Evolutionary conservation across 2,113 vertebrate species (phyloP).

Genomic region (Hydrolagus affinis): DNA sequence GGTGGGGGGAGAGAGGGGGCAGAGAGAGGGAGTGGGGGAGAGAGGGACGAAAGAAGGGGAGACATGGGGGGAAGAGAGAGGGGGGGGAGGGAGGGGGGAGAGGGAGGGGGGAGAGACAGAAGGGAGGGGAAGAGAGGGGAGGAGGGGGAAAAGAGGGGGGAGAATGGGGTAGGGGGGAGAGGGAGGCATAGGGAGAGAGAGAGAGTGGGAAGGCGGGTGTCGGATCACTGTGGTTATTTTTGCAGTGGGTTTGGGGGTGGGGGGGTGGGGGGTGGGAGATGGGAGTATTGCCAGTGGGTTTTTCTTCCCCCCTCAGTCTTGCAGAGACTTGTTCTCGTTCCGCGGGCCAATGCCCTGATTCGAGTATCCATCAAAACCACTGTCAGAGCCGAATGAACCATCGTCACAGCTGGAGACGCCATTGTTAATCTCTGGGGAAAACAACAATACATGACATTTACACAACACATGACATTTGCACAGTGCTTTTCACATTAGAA

Average conservation of each 20-base stretch:
- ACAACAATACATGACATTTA: constrained; percentile 22
- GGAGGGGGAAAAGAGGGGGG: neutral
- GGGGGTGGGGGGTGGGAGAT: neutral
- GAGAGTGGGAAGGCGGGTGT: neutral
- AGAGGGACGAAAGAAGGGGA: neutral
- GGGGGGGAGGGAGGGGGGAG: neutral
- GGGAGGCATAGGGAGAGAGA: neutral
- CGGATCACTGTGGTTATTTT: constrained; percentile 40
- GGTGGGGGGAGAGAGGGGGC: neutral
- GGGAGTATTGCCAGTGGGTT: rapidly evolving
- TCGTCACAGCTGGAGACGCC: constrained; percentile 71
- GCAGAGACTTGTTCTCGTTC: constrained; percentile 42
- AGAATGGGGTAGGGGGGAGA: neutral
- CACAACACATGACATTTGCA: too few relatives aligned
- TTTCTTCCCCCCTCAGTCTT: constrained; percentile 37
- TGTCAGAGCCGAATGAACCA: constrained; percentile 70
- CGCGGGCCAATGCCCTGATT: constrained; percentile 48
- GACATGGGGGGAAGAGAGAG: neutral
- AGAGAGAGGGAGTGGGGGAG: neutral
- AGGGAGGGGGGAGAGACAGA: too few relatives aligned
- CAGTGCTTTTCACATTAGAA: too few relatives aligned
- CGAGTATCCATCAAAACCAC: constrained; percentile 59
- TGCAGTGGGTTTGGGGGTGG: neutral
- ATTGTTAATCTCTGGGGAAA: constrained; percentile 69
- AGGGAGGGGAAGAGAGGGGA: constrained; percentile 33